Percentiles rank a stretch among this genome's conserved stretches.
Evolutionary conservation across 2,113 vertebrate species (phyloP).

Genomic region (Geococcyx californianus): DNA sequence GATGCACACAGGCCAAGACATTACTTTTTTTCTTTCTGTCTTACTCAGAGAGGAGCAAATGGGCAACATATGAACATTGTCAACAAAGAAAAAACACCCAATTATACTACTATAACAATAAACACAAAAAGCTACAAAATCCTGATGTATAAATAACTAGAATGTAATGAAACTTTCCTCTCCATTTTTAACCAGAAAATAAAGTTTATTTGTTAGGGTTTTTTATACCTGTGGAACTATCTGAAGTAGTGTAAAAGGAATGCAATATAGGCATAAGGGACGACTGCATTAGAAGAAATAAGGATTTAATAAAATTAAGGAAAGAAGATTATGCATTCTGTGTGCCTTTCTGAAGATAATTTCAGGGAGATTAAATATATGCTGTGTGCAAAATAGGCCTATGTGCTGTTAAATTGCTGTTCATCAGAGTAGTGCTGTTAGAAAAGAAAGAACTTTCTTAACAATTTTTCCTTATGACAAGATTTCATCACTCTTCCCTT

Average conservation of each 20-base stretch:
- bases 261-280: background rate
- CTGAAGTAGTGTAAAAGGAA: background rate
- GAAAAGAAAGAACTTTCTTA: background rate
- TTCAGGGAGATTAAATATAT: background rate
- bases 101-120: background rate
- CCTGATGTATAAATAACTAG: background rate
- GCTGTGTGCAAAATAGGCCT: background rate
- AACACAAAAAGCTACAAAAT: background rate
- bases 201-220: background rate
- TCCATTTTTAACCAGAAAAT: background rate
- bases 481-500: background rate
- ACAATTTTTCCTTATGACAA: background rate
- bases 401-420: background rate
- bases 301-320: background rate
- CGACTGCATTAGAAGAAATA: background rate
- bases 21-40: background rate
- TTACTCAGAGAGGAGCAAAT: background rate
- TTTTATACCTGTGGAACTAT: background rate
- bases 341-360: background rate
- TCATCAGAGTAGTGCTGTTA: background rate
- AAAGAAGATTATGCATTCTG: background rate
- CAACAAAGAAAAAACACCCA: background rate
- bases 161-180: background rate
- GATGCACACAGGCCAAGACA: background rate
- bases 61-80: background rate